Percentiles rank a stretch among this genome's conserved stretches.
Evolutionary conservation across 1,140 invertebrate species (phyloP).

Genomic region (Apis mellifera): DNA sequence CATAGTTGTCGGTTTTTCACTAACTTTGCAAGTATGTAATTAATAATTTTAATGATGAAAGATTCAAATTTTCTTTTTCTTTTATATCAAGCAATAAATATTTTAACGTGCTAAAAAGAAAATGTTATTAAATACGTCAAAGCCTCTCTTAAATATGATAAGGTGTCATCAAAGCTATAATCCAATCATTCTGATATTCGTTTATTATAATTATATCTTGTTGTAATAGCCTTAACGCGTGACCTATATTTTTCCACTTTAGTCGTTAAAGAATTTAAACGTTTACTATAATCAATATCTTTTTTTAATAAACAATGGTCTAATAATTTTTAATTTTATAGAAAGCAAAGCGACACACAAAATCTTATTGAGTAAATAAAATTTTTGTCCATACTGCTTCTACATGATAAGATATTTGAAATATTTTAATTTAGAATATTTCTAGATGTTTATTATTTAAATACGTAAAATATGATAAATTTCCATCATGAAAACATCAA

Average conservation of each 20-base stretch:
- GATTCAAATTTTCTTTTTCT: background rate
- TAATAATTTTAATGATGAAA: background rate
- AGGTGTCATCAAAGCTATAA: background rate
- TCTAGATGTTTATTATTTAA: too few relatives aligned
- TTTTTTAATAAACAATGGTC: background rate
- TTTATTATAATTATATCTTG: constrained; percentile 7
- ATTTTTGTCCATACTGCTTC: background rate
- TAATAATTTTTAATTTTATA: constrained; percentile 1
- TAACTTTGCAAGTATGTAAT: too few relatives aligned
- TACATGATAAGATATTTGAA: too few relatives aligned
- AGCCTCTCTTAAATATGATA: background rate
- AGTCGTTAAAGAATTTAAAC: constrained; percentile 7
- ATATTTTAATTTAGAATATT: too few relatives aligned
- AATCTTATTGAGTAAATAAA: background rate
- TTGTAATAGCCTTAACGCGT: background rate
- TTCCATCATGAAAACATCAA: fast-evolving
- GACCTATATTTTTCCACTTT: constrained; percentile 1
- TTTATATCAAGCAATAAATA: background rate
- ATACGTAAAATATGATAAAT: background rate
- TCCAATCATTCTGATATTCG: background rate
- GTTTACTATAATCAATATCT: background rate
- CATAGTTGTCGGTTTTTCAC: too few relatives aligned
- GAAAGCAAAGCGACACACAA: background rate
- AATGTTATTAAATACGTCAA: background rate
- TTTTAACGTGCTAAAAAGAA: background rate